These are phyloP conservation scores for Orthonyx spaldingii DNA, from an alignment of 2,113 vertebrate genomes.

Conservation along the genomic window DNA sequence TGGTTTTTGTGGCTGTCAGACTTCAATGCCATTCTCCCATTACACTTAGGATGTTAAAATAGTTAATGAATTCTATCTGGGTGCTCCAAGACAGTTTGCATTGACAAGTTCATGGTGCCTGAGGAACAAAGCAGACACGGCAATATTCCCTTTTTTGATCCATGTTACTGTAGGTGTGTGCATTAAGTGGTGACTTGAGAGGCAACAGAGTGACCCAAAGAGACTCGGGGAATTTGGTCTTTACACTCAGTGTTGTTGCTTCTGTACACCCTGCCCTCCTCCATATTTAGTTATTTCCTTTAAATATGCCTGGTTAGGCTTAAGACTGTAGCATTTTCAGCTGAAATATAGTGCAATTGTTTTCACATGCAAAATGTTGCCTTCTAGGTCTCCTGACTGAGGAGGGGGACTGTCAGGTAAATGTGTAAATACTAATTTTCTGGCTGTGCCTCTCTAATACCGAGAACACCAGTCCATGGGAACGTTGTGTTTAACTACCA, in stretches of 20 bases:
- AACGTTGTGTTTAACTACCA: neutral
- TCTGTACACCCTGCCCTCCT: neutral
- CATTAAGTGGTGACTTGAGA: neutral
- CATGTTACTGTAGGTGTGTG: neutral
- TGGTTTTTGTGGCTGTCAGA: neutral
- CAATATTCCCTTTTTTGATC: neutral
- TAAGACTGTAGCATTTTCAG: neutral
- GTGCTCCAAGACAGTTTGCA: neutral
- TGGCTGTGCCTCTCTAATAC: neutral
- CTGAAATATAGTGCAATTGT: neutral
- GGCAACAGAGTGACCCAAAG: neutral
- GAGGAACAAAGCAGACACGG: neutral
- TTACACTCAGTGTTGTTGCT: neutral
- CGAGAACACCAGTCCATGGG: neutral
- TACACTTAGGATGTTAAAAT: neutral
- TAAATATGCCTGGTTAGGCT: neutral
- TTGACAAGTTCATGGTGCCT: neutral
- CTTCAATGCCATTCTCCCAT: neutral
- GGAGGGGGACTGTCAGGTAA: neutral
- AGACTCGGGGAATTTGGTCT: neutral
- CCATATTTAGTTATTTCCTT: neutral
- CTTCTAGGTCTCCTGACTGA: neutral
- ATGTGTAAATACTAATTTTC: neutral
- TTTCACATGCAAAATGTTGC: neutral
- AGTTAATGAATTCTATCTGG: neutral